Evolutionary conservation across 2,888 invertebrate species (phyloP).

Genomic region (Chrysomela aeneicollis): DNA sequence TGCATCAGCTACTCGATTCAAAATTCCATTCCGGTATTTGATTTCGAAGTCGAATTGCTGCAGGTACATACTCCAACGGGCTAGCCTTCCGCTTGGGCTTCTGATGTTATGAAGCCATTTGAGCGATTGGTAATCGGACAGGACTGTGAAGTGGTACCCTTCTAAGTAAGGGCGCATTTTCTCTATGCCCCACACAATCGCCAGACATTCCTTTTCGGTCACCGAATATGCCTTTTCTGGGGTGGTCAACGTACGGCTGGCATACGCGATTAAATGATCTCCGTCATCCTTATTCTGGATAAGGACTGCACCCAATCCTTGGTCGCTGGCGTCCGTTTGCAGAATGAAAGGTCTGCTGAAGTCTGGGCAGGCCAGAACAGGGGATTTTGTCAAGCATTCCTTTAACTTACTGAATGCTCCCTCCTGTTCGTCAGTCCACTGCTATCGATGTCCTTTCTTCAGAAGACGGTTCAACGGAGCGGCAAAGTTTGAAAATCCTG

Average conservation of each 20-base stretch:
- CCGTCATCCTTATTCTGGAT: slow-evolving; percentile 32
- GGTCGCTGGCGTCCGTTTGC: slow-evolving; percentile 40
- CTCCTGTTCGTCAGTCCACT: slow-evolving; percentile 9
- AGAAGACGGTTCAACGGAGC: slow-evolving; percentile 17
- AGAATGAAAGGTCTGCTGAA: slow-evolving; percentile 35
- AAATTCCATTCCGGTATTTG: slow-evolving; percentile 34
- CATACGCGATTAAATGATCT: slow-evolving; percentile 39
- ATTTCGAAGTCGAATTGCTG: slow-evolving; percentile 39
- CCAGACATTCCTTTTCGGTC: slow-evolving; percentile 46
- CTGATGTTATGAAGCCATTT: slow-evolving; percentile 34
- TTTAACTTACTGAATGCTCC: slow-evolving; percentile 11
- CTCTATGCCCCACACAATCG: slow-evolving; percentile 44
- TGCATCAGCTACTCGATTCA: too few species aligned
- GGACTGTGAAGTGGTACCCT: slow-evolving; percentile 42
- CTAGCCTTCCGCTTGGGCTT: slow-evolving; percentile 18
- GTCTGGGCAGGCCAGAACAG: slow-evolving; percentile 36
- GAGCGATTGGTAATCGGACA: slow-evolving; percentile 44
- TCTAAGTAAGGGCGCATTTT: slow-evolving; percentile 37
- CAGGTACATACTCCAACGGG: slow-evolving; percentile 27
- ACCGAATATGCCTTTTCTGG: slow-evolving; percentile 37
- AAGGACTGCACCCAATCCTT: slow-evolving; percentile 42
- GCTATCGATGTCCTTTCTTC: slow-evolving; percentile 11
- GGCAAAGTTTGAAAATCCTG: slow-evolving; percentile 14
- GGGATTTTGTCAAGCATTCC: not conserved
- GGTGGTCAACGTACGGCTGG: slow-evolving; percentile 29